Evolutionary conservation across 2,888 invertebrate genomes (phyloP), one percentile per base, ranked within the genome.

Genomic region (Caenorhabditis angaria): DNA sequence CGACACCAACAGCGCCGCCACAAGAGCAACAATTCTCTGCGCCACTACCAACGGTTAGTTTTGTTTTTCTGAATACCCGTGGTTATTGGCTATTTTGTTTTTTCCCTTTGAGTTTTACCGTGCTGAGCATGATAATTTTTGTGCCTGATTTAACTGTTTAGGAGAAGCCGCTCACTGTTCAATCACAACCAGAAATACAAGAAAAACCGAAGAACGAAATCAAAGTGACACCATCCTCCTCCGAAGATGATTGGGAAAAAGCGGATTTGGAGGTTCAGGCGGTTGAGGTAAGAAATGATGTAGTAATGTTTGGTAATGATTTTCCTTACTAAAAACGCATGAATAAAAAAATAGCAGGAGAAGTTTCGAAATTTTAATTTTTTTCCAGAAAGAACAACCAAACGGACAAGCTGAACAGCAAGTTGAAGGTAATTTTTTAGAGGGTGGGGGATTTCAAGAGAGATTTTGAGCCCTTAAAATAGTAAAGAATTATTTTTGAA

Each of bases 201-300:
- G n/a, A 41, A 41, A 5, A 12, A 18, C 3, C 41, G 3, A 14
- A 3, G 25, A 2, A 50, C 0, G 61, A 28, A n/a, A 27, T 58
- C n/a, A 72, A 72, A 58, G 61, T 72, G 5, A 72, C 72, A 24
- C 68, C 73, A 29, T 60, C 68, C 2, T 73, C 73, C 27, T 73
- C 73, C 14, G 73, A 73, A 53, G 73, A 73, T 51, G 73, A 73
- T 24, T 73, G 73, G 73, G 73, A 68, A 54, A 73, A 68, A 24
- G 68, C 73, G n/a, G 72, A 72, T 28, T 66, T 71, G 66, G 71
- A 71, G 54, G 51, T 66, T 24, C 71, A 65, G 50, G 32, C 59
- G 6, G 71, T 63, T 20, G 66, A 71, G 71, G 71, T 71, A 54
- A 18, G 25, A 60, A 54, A 22, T 48, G 62, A 59, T 63, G 51